Conservation (phyloP, 2,888 invertebrate genomes). For the Drosophila rubida region DNA sequence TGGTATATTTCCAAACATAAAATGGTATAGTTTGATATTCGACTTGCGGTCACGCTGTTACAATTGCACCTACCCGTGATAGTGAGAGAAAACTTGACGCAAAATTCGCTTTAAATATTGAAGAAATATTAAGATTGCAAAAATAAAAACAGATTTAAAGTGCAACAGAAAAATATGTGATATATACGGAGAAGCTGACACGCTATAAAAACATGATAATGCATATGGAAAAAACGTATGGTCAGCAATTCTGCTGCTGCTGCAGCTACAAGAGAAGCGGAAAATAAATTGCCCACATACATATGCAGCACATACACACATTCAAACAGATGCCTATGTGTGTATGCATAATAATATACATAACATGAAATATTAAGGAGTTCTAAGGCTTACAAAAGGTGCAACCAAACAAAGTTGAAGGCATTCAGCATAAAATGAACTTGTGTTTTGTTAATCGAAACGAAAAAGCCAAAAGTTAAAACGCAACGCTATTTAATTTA, state of each 20-base stretch:
- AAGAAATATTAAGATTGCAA: slow-evolving; percentile 4
- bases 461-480: slow-evolving; percentile 28
- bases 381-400: slow-evolving; percentile 28
- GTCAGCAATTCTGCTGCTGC: slow-evolving; percentile 52
- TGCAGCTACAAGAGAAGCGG: slow-evolving; percentile 43
- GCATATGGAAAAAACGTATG: slow-evolving; percentile 64
- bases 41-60: slow-evolving; percentile 30
- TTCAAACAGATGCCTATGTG: slow-evolving; percentile 19
- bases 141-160: slow-evolving; percentile 29
- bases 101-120: slow-evolving; percentile 24
- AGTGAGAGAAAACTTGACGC: slow-evolving; percentile 26
- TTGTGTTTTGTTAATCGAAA: slow-evolving; percentile 20
- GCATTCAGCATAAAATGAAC: slow-evolving; percentile 21
- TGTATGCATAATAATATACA: slow-evolving; percentile 34
- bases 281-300: slow-evolving; percentile 54
- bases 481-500: slow-evolving; percentile 27
- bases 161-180: slow-evolving; percentile 31
- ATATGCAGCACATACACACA: slow-evolving; percentile 13
- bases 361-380: slow-evolving; percentile 35
- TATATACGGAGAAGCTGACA: slow-evolving; percentile 5
- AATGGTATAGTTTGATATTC: background rate
- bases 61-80: slow-evolving; percentile 21
- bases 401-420: slow-evolving; percentile 24
- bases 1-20: background rate
- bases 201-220: slow-evolving; percentile 37